Evolutionary conservation across 2,113 vertebrate species (phyloP).

Genomic region (Thunnus thynnus): DNA sequence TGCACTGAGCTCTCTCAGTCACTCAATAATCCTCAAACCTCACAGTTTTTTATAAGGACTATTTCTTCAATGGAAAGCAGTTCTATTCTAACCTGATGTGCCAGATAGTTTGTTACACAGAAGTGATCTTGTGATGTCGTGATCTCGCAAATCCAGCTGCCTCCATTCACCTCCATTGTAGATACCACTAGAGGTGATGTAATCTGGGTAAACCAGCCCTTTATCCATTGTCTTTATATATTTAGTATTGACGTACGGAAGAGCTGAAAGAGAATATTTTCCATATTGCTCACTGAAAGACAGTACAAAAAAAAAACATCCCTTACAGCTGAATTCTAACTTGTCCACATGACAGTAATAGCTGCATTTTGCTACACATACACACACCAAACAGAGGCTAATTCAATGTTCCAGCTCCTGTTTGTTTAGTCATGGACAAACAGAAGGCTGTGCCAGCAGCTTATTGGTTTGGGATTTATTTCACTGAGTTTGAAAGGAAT

Average conservation of each 20-base stretch:
- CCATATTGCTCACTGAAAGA: background rate
- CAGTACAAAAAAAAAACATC: background rate
- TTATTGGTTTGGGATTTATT: constrained; percentile 51
- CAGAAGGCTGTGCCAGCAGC: constrained; percentile 40
- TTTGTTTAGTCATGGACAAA: constrained; percentile 58
- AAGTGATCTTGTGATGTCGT: too few species aligned
- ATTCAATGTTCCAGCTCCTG: constrained; percentile 47
- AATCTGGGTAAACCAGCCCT: background rate
- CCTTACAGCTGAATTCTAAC: background rate
- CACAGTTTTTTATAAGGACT: too few species aligned
- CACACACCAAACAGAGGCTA: constrained; percentile 28
- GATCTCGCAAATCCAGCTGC: too few species aligned
- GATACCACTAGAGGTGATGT: too few species aligned
- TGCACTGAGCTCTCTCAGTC: too few species aligned
- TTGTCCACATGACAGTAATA: constrained; percentile 11
- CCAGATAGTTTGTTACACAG: too few species aligned
- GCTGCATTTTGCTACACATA: constrained; percentile 12
- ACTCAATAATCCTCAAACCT: too few species aligned
- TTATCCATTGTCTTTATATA: background rate
- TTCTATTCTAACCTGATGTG: too few species aligned
- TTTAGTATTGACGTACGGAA: background rate
- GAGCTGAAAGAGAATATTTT: background rate
- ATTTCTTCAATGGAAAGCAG: too few species aligned
- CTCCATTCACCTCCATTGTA: too few species aligned
- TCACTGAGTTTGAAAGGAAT: constrained; percentile 52